These are phyloP conservation scores for Myocastor coypus DNA, from an alignment of 2,113 vertebrate genomes.

Conservation along the genomic window DNA sequence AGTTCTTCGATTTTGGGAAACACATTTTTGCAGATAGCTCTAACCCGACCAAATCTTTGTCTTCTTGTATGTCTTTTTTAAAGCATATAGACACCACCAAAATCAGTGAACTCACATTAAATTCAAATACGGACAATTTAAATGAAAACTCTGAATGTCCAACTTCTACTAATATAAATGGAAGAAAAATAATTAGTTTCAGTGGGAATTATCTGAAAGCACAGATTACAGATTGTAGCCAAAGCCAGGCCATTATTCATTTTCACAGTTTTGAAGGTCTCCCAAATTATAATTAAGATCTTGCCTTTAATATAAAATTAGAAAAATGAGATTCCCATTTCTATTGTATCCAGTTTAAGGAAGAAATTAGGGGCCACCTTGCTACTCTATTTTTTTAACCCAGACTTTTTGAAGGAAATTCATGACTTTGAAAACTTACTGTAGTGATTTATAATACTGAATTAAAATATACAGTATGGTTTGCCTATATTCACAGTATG, in stretches of 20 bases:
- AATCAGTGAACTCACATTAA: constrained; percentile 32
- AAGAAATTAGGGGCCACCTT: not conserved
- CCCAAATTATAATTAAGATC: constrained; percentile 36
- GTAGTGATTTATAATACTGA: not conserved
- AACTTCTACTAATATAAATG: constrained; percentile 49
- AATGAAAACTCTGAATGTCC: constrained; percentile 50
- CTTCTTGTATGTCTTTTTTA: constrained; percentile 36
- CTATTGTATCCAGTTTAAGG: not conserved
- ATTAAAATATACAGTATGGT: not conserved
- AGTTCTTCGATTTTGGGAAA: not conserved
- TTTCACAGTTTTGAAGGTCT: constrained; percentile 62
- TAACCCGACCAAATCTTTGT: not conserved
- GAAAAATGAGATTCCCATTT: not conserved
- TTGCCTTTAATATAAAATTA: constrained; percentile 58
- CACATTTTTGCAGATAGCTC: not conserved
- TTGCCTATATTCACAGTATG: not conserved
- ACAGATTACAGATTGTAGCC: not conserved
- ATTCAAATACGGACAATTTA: constrained; percentile 65
- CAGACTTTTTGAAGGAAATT: not conserved
- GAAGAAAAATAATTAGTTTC: constrained; percentile 69
- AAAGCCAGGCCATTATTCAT: constrained; percentile 55
- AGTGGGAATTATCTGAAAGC: constrained; percentile 55
- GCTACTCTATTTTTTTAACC: not conserved
- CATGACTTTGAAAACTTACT: not conserved
- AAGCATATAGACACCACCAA: not conserved